Conservation (phyloP, 1,140 invertebrate genomes). For the Geopemphigus sp. region DNA sequence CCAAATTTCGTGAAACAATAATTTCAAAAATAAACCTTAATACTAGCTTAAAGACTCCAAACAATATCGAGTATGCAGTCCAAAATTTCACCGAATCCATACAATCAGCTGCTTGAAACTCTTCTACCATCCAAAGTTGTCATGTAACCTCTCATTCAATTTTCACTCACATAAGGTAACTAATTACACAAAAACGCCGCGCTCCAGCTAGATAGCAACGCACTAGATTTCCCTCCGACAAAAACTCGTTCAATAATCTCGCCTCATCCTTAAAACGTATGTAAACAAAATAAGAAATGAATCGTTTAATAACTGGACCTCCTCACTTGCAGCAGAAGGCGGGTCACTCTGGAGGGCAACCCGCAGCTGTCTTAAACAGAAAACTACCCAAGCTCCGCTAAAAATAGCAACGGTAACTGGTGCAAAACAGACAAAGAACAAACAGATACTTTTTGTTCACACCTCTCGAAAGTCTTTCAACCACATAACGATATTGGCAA, state of each 20-base stretch:
- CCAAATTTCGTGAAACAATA: neutral
- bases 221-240: neutral
- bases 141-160: neutral
- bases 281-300: neutral
- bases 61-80: conserved; percentile 1
- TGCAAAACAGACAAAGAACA: no score
- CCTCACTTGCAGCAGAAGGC: neutral
- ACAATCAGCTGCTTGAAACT: neutral
- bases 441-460: no score
- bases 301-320: conserved; percentile 4
- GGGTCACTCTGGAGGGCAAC: no score
- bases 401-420: no score
- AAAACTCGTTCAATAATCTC: neutral
- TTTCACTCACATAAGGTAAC: neutral
- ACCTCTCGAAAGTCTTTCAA: conserved; percentile 9
- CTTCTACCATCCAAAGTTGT: neutral
- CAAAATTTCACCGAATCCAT: neutral
- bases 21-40: neutral
- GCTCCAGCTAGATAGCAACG: neutral
- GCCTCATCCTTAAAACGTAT: neutral
- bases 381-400: no score
- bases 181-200: neutral
- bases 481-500: neutral
- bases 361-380: no score
- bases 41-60: conserved; percentile 9